Evolutionary conservation across 1,140 invertebrate genomes (phyloP), one percentile per base, ranked within the genome.

Genomic region (Halictus rubicundus): DNA sequence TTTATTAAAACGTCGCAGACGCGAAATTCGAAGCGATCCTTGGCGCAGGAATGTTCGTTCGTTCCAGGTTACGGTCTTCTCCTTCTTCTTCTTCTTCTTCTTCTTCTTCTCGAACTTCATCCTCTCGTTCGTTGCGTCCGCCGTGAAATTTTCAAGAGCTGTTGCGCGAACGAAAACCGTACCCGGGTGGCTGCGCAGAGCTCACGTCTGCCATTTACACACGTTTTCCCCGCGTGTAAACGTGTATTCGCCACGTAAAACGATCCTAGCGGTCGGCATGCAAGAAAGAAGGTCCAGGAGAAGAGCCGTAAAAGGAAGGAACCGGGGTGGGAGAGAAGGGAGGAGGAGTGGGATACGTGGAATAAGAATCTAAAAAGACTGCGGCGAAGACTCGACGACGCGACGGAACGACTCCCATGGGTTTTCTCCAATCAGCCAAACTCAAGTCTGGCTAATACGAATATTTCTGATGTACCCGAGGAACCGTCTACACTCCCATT

Each of bases 361-460:
- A 86, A 86, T 86, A 86, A 86, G 85, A 84, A 87, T 85, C 73
- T 75, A 87, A 87, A 87, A 88, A 77, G 87, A 84, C 65, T 73
- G 63, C 65, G 72, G 65, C 21, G 84, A 78, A 70, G 79, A 82
- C 46, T 72, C 79, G 77, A 81, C 64, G 49, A 52, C 42, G 74
- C 66, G 76, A 87, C 85, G 85, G 88, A 92, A 92, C 89, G 90
- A 90, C 89, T 91, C 91, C 86, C 89, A 21, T 39, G 89, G 85
- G 91, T 82, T 84, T 88, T 83, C 77, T 86, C 90, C 91, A 91
- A 92, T 92, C 91, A 92, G 88, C 86, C 88, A 83, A 74, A 21
- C 57, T 59, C 63, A 46, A 60, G 37, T 60, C 68, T 49, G 63
- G 75, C 83, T 88, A 79, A 89, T 86, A 87, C n/a, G 71, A 68